Percentiles rank a stretch among this genome's conserved stretches.
Conservation (phyloP, 2,888 invertebrate genomes). For the Pimpla rufipes region DNA sequence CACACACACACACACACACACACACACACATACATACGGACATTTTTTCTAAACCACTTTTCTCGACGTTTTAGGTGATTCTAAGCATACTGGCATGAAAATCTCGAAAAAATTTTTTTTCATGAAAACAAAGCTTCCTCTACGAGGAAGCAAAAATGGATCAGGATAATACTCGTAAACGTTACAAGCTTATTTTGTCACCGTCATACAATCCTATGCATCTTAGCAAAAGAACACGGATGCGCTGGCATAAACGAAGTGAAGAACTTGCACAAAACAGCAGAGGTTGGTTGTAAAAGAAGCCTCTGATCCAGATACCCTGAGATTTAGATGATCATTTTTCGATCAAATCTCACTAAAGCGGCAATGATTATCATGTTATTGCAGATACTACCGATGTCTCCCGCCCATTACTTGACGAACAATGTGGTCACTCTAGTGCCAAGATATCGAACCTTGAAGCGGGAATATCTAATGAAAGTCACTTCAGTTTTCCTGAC, state of each 20-base stretch:
- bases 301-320: too few species aligned
- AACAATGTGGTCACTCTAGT: neutral
- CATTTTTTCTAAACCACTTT: too few species aligned
- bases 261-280: neutral
- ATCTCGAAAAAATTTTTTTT: neutral
- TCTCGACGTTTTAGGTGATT: too few species aligned
- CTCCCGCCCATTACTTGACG: neutral
- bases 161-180: neutral
- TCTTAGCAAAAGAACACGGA: constrained; percentile 16
- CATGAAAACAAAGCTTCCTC: neutral
- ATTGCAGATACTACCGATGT: neutral
- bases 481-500: neutral
- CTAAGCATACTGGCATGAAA: too few species aligned
- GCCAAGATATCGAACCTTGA: neutral
- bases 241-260: constrained; percentile 6
- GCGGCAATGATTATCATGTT: neutral
- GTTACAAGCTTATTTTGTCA: constrained; percentile 21
- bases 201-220: constrained; percentile 15
- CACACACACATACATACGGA: too few species aligned
- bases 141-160: too few species aligned
- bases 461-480: neutral
- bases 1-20: too few species aligned
- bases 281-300: neutral
- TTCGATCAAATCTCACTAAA: neutral
- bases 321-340: neutral